Base-by-base conservation (phyloP, 2,797 vertebrate species). In the Crocidura indochinensis region DNA sequence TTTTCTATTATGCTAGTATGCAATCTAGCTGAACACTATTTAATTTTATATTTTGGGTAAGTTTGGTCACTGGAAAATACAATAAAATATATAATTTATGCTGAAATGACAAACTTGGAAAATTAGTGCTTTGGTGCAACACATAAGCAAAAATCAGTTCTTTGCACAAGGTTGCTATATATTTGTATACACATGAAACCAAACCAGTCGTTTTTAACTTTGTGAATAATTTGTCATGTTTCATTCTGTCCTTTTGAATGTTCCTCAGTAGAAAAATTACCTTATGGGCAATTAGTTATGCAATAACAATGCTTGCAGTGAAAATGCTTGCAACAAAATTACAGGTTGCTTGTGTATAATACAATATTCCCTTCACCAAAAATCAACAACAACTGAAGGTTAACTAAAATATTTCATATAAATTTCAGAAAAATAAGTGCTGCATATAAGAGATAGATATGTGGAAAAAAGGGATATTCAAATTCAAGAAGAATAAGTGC, bases 311-410 rank as follows among this genome's bases (percentile, higher is more conserved):
- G 10, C 10, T 72, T 24, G 7, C 22, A 44, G 29, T 68, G 38
- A 38, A 38, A 72, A 24, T 44, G 10, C 10, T 72, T 24, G 19
- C 22, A 44, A 15, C 31, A 17, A 31, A 31, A 68, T 29, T 31
- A 7, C 15, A 17, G 31, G 29, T 29, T 60, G 4, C 17, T 20
- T 4, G 20, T 60, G 4, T 64, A 14, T 31, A 46, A 62, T 10
- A 29, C 15, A 56, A 5, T 46, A 89, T 53, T 51, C 80, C 49
- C 27, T 84, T 90, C 71, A 79, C 64, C 72, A 81, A 87, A 26
- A 94, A 69, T 81, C 46, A 92, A 56, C 27, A 47, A 76, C 64
- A 0, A 12, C 31, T 82, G 12, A 44, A 78, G 73, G 20, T 68
- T 47, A 85, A 56, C 46, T 79, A 62, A 65, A 78, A 78, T 64